phyloP scores from a whole-genome alignment of 2,888 invertebrate genomes.

The Brachylomia viminalis region DNA sequence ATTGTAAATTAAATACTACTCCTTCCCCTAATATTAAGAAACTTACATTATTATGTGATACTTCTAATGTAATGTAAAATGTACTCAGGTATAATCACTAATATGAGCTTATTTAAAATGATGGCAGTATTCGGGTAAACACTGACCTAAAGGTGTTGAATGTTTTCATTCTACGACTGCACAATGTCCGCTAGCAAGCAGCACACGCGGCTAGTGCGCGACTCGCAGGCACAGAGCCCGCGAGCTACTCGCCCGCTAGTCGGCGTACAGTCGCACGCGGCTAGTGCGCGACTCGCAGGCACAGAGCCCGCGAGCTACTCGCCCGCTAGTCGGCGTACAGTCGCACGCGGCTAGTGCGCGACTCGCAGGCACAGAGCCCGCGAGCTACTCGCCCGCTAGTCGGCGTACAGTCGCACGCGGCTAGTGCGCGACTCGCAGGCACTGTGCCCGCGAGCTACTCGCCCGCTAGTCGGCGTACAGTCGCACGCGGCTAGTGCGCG shows the following conservation, averaged over 20 bases:
- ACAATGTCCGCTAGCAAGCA: not conserved
- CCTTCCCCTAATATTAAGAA: not conserved
- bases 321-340: conserved; percentile 87
- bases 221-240: not conserved
- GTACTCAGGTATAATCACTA: not conserved
- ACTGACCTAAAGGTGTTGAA: not conserved
- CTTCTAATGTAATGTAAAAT: not conserved
- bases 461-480: conserved; percentile 87
- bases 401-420: conserved; percentile 73
- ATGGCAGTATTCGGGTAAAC: not conserved
- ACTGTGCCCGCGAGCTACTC: too few relatives aligned
- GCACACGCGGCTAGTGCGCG: not conserved
- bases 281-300: conserved; percentile 68
- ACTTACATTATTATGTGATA: not conserved
- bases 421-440: conserved; percentile 68
- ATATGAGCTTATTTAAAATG: not conserved
- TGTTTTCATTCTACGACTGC: not conserved
- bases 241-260: too few relatives aligned
- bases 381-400: conserved; percentile 90
- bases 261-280: conserved; percentile 71
- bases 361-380: not conserved
- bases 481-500: conserved; percentile 79
- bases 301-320: too few relatives aligned
- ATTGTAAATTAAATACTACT: not conserved
- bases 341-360: conserved; percentile 88